phyloP scores from a whole-genome alignment of 2,888 invertebrate genomes.

The Drosophila pseudotakahashii region DNA sequence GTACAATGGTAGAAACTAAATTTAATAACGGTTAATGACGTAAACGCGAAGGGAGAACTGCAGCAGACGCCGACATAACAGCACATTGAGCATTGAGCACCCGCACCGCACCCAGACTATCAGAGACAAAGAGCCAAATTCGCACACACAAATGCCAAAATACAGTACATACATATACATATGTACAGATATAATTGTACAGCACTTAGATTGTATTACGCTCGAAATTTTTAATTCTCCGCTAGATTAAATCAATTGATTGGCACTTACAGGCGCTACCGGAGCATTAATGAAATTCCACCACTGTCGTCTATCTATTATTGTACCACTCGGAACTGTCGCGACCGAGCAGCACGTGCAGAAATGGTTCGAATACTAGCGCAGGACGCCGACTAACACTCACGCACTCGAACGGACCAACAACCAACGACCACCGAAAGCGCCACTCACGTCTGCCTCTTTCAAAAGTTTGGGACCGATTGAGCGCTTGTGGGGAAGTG shows the following conservation, averaged over 20 bases:
- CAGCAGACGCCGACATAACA: conserved; percentile 23
- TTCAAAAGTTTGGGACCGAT: conserved; percentile 5
- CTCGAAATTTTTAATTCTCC: background rate
- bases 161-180: conserved; percentile 2
- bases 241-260: conserved; percentile 12
- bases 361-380: conserved; percentile 15
- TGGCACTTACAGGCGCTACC: conserved; percentile 28
- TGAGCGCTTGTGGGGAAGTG: background rate
- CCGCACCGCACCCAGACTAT: background rate
- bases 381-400: background rate
- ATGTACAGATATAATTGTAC: conserved; percentile 11
- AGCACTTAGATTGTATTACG: conserved; percentile 8
- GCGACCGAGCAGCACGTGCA: conserved; percentile 30
- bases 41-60: conserved; percentile 28
- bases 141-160: conserved; percentile 1
- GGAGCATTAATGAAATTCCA: conserved; percentile 19
- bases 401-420: conserved; percentile 10
- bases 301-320: conserved; percentile 6
- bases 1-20: conserved; percentile 20
- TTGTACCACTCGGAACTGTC: conserved; percentile 9
- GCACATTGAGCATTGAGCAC: conserved; percentile 6
- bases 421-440: background rate
- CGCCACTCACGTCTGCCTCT: conserved; percentile 7
- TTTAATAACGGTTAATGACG: conserved; percentile 49
- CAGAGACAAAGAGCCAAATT: conserved; percentile 31